Conservation (phyloP, 2,113 vertebrate genomes). For the Psophia crepitans region DNA sequence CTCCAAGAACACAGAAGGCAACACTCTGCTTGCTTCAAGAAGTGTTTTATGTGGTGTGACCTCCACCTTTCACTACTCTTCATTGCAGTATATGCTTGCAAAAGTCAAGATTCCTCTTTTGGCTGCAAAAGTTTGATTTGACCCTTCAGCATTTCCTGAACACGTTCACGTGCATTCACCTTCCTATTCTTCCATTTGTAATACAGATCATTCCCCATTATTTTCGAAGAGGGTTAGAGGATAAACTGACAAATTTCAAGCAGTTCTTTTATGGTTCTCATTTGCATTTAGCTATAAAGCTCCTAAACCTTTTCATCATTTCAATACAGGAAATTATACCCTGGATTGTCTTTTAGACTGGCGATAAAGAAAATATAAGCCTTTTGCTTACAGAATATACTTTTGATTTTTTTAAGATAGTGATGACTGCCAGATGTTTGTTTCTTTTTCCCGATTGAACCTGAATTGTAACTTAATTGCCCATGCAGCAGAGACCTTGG, state of each 20-base stretch:
- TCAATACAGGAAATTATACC: not conserved
- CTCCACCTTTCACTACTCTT: not conserved
- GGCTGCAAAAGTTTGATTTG: not conserved
- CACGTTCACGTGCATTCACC: not conserved
- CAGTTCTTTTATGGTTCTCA: not conserved
- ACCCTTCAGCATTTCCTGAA: not conserved
- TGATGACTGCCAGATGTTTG: not conserved
- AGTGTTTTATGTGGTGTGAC: not conserved
- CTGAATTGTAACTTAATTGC: not conserved
- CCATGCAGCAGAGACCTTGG: not conserved
- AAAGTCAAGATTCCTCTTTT: not conserved
- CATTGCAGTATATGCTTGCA: not conserved
- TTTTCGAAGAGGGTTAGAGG: not conserved
- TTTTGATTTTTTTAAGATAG: not conserved
- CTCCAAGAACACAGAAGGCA: too few species aligned
- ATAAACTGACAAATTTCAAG: not conserved
- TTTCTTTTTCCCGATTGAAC: not conserved
- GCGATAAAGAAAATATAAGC: not conserved
- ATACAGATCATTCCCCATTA: not conserved
- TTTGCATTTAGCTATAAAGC: not conserved
- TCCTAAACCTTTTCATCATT: not conserved
- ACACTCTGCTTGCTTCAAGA: not conserved
- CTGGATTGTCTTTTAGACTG: slow-evolving; percentile 5
- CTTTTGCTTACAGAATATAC: not conserved
- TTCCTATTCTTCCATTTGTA: not conserved